Base-by-base conservation (phyloP, 1,140 invertebrate species). In the Drosophila neocordata region DNA sequence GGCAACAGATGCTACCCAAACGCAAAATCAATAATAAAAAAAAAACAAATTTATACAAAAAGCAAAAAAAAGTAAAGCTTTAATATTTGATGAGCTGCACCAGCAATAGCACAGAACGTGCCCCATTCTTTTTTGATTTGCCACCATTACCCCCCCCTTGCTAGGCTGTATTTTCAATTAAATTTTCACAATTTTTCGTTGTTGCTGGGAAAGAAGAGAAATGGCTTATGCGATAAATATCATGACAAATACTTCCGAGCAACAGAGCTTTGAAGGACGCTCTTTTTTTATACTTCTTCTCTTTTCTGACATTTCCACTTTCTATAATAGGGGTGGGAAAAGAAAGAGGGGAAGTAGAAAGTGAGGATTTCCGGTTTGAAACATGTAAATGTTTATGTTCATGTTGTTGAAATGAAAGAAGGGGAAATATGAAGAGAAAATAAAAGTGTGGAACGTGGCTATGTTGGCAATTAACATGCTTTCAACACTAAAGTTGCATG, bases 141-240 rank as follows among this genome's bases (percentile, higher is more conserved):
- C 4, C 13, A 0, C 34, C 8, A 1, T 18, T 7, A 2, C 22
- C 22, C 22, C 20, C 44, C 13, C 27, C 69, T 55, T 22, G 57
- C 35, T 69, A 64, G 69, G 37, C 78, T 66, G 65, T 56, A 59
- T 82, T 87, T 87, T 87, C 82, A 87, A 87, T 87, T 87, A 87
- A 87, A 87, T 87, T 87, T 87, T 82, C 82, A 87, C 82, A 87
- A 87, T 87, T 87, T 85, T 78, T 74, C 70, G 68, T 77, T 72
- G 41, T 37, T 59, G 70, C 57, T 35, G 4, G 68, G 61, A 56
- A 72, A 76, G 67, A 72, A 76, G 67, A 70, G 64, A 77, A 69
- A 82, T 77, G 71, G 83, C 78, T 78, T 87, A 81, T 87, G 82
- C 82, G 82, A 87, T 87, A 87, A 87, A 87, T 87, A 79, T 87